These are phyloP conservation scores for Pseudochaenichthys georgianus DNA, from an alignment of 2,797 vertebrate genomes.

Conservation along the genomic window DNA sequence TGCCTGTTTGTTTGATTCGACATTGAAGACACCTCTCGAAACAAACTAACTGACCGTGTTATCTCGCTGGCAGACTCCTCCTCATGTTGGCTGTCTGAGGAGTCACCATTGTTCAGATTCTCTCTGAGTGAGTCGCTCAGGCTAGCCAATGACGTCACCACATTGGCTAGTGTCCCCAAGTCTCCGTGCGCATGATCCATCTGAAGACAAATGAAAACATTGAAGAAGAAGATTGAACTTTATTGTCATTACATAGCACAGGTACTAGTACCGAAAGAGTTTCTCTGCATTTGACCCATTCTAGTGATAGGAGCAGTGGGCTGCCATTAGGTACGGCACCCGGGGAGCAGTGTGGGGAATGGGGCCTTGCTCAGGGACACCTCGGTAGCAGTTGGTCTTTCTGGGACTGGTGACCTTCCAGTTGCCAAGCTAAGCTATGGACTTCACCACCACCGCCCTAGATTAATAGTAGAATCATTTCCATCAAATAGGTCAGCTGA, in stretches of 20 bases:
- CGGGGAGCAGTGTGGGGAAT: no score
- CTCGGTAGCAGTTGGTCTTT: no score
- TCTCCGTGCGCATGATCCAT: slow-evolving; percentile 93
- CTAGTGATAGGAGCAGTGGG: no score
- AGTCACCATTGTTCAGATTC: slow-evolving; percentile 92
- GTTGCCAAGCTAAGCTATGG: no score
- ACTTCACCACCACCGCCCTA: no score
- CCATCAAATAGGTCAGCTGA: not conserved
- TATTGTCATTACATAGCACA: no score
- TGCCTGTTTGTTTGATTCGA: not conserved
- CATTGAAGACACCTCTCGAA: not conserved
- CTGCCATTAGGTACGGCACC: no score
- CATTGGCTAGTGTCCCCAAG: slow-evolving; percentile 95
- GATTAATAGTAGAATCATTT: not conserved
- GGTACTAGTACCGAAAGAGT: no score
- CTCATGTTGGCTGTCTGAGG: slow-evolving; percentile 90
- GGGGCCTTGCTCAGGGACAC: no score
- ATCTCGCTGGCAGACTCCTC: slow-evolving; percentile 95
- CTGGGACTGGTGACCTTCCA: no score
- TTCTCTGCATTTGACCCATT: no score
- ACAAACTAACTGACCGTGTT: slow-evolving; percentile 88
- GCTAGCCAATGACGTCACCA: slow-evolving; percentile 96
- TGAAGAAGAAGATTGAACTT: no score
- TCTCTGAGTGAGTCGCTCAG: slow-evolving; percentile 88
- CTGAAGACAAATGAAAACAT: slow-evolving; percentile 76